These are phyloP conservation scores for Drosophila melanogaster DNA, from an alignment of 1,140 invertebrate species.

Conservation along the genomic window Release_6_plus_ISO1_MT NT_033779.5:944001-944500, in stretches of 20 bases:
- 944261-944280: constrained; percentile 68
- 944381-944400: constrained; percentile 82
- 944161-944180: constrained; percentile 14
- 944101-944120: constrained; percentile 44
- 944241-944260: constrained; percentile 62
- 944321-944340: constrained; percentile 29
- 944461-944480: constrained; percentile 57
- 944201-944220: constrained; percentile 20
- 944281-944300: constrained; percentile 73
- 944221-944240: constrained; percentile 42
- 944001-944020: not conserved
- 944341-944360: constrained; percentile 82
- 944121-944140: constrained; percentile 59
- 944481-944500: not conserved
- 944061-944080: constrained; percentile 9
- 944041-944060: constrained; percentile 19
- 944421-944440: constrained; percentile 10
- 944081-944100: constrained; percentile 37
- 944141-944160: constrained; percentile 45
- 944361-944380: constrained; percentile 82
- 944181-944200: constrained; percentile 30
- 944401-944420: constrained; percentile 43
- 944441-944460: constrained; percentile 54
- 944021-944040: constrained; percentile 23
- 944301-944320: constrained; percentile 5